Evolutionary conservation across 2,113 vertebrate species (phyloP), one percentile per base, ranked within the genome.

Genomic region (Daphoenositta chrysoptera): DNA sequence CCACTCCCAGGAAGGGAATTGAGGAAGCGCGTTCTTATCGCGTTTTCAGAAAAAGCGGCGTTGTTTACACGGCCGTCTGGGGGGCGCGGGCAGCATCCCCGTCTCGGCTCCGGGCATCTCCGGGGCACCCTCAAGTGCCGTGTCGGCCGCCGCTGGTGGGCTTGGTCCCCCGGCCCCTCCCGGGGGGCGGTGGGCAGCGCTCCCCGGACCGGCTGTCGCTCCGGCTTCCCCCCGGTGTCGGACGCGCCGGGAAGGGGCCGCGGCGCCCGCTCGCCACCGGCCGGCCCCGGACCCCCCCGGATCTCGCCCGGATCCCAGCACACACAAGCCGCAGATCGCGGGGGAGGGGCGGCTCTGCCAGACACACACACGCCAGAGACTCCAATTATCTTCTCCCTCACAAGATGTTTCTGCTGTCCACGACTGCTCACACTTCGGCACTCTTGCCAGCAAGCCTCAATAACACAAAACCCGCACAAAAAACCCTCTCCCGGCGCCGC

Each of bases 351-450:
- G 37, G 93, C 89, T 96, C 94, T 96, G 89, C 89, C 94, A 97
- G 95, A 93, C 94, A 87, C 95, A 95, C 92, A 92, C 92, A 94
- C 97, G 97, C 97, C 98, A 97, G 97, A 97, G 97, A 94, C 98
- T 98, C 98, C 98, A 98, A 98, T 98, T 98, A 98, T 98, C 97
- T 98, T 97, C 97, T 97, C 97, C 97, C 98, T 97, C 97, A 97
- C 98, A 98, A 98, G 98, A 98, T 98, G 98, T 98, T 98, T 98
- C 97, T 98, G 98, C 97, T 98, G 98, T 97, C 98, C 98, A 97
- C 97, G 98, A 98, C 98, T 98, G 98, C 98, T 98, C 98, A 98
- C 98, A 98, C 98, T 98, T 98, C 98, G 97, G 97, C 97, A 97
- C 97, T 98, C 98, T 98, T 98, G 98, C 98, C 98, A 98, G 97